Base-by-base conservation (phyloP, 2,113 vertebrate species). In the Lophotis ruficrista region DNA sequence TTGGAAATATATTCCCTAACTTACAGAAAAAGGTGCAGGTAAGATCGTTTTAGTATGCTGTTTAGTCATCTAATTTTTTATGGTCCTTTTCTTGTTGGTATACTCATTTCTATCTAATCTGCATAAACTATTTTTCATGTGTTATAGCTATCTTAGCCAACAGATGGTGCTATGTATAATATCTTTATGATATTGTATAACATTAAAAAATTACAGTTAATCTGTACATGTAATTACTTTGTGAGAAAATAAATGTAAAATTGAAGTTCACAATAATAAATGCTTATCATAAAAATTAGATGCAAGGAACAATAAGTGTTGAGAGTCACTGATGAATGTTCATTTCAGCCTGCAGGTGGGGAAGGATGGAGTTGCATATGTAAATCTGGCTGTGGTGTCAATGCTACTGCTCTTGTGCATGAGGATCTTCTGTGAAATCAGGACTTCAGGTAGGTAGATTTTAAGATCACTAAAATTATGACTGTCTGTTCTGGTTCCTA, bases 131-230 rank as follows among this genome's bases (percentile, higher is more conserved):
- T 97, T 97, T 96, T 95, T 98, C 96, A 94, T 97, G 53, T 97
- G 82, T 95, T 96, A 91, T 96, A 97, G 96, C 89, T 96, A 95
- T 93, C 76, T 96, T 66, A 96, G 70, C 95, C 98, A 97, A 98
- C 98, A 98, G 98, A 98, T 97, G 96, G 97, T 98, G 94, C 96
- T 96, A 79, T 93, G 51, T 78, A 97, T 97, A 98, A 96, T 56
- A 97, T 90, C 97, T 98, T 98, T 94, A 98, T 97, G 94, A 86
- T 91, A 87, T 41, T 84, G 13, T 96, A 87, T 86, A 97, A 92
- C 85, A 94, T 96, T 92, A 93, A 97, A 95, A 91, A 92, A 95
- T 94, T 93, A 70, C n/a, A 84, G 80, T 79, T 81, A 93, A 98
- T 82, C 37, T 97, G 30, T 51, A 96, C 25, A 57, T 89, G 95